phyloP scores from a whole-genome alignment of 2,888 invertebrate species.

The Dorcus parallelipipedus region DNA sequence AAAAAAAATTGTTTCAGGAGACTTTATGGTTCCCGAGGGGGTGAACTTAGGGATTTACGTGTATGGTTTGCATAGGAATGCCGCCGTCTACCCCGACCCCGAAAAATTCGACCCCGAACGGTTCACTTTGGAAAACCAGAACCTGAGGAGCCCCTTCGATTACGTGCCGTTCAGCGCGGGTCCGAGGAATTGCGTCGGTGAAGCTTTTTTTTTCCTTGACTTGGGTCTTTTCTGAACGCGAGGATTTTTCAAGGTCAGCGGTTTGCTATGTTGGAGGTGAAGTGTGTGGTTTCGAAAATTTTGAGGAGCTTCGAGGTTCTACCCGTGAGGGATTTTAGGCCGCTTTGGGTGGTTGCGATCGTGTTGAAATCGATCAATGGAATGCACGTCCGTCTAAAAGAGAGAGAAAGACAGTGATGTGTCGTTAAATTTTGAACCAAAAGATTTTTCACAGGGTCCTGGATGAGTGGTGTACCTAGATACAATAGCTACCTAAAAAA shows the following conservation, averaged over 20 bases:
- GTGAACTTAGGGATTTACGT: conserved; percentile 10
- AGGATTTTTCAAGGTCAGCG: conserved; percentile 1
- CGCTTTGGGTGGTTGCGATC: neutral
- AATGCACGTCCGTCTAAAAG: conserved; percentile 1
- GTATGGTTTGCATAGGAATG: conserved; percentile 43
- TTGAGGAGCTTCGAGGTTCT: conserved; percentile 3
- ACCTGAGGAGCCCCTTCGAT: conserved; percentile 34
- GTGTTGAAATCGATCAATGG: conserved; percentile 4
- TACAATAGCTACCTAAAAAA: no score
- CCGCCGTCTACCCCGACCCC: conserved; percentile 47
- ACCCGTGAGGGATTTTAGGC: conserved; percentile 1
- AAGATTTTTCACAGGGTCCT: no score
- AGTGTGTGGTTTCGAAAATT: conserved; percentile 1
- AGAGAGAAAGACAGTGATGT: neutral
- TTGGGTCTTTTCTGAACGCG: no score
- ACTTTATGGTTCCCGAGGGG: conserved; percentile 13
- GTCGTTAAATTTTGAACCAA: no score
- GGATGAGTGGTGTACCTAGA: no score
- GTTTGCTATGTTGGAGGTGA: conserved; percentile 6
- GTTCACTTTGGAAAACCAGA: conserved; percentile 36
- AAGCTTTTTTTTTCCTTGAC: neutral
- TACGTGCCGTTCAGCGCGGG: conserved; percentile 42
- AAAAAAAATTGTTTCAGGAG: neutral
- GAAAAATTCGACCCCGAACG: conserved; percentile 41
- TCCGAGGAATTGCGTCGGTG: conserved; percentile 36